Base-by-base conservation (phyloP, 2,797 vertebrate species). In the Microctenopoma stevenorrisi region DNA sequence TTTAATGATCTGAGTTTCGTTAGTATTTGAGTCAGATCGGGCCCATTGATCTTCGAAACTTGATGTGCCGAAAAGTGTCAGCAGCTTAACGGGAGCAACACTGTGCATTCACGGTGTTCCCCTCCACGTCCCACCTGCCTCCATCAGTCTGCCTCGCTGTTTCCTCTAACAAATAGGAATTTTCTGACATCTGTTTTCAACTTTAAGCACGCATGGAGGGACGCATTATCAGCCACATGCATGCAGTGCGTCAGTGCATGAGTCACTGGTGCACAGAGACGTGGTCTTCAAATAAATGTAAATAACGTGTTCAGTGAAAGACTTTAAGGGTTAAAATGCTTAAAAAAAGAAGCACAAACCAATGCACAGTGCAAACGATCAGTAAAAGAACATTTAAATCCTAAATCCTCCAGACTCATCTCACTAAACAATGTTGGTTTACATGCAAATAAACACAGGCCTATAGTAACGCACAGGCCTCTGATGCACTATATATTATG, bases 1-100 rank as follows among this genome's bases (percentile, higher is more conserved):
- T 93, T 92, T 90, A 94, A 93, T 88, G 91, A 89, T 83, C 77
- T 82, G 72, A 72, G 18, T 85, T 89, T 89, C 44, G 83, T 93
- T 92, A 86, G 91, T 82, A 88, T 92, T 89, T 82, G 85, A 91
- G 85, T 92, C 91, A 87, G 88, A 90, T 87, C 48, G 38, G 6
- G 22, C 54, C 70, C 84, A 92, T 91, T 90, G 91, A 93, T 93
- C 89, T 91, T 81, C 78, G 51, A 83, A 75, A 78, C 76, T 70
- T 74, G 81, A 86, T 83, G 83, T 59, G 72, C 82, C 84, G 82
- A 79, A 81, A 79, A 81, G 81, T 88, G 91, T 91, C 88, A 74
- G 77, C 75, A 57, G 75, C 82, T 86, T 82, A 88, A 88, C 78
- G 66, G 66, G 70, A 84, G 70, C 46, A 62, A 84, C 89, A 75